Evolutionary conservation across 2,888 invertebrate genomes (phyloP), one percentile per base, ranked within the genome.

Genomic region (Erebia epiphron): DNA sequence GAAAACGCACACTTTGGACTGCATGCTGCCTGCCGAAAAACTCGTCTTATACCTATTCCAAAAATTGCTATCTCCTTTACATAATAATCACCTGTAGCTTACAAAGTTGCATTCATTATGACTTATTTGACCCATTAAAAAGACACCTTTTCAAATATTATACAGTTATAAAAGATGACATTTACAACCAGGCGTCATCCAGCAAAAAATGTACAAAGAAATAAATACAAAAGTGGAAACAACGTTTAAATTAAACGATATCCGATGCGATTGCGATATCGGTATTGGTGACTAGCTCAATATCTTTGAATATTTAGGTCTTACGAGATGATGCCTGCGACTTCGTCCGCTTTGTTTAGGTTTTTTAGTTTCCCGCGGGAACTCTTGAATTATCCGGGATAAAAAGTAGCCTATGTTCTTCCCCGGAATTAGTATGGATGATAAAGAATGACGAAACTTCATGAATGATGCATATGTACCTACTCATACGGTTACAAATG

Each of bases 121-220:
- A 21, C 21, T 46, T 13, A 14, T 61, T 61, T 61, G 61, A 61
- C 43, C 49, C 21, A 49, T 26, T 49, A 13, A 49, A 52, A 54
- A 35, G 46, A 41, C 64, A 54, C 64, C 52, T 64, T 64, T 64
- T 52, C 35, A 50, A 64, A 52, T 35, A 35, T 64, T 50, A 13
- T 35, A 52, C 63, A 26, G 35, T 64, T 64, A 35, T 18, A 13
- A 46, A 46, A 21, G n/a, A 41, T 52, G 26, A 58, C 13, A 58
- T 64, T 50, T 13, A 5, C 16, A 10, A 13, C 52, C 41, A 41
- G 52, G 16, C 3, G 16, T n/a, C n/a, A n/a, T n/a, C 52, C 41
- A 35, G 52, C 16, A 64, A 5, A 63, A 11, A 54, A 21, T 14
- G 18, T 11, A 18, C 46, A 61, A 61, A 46, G 5, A 18, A 61